Evolutionary conservation across 2,888 invertebrate genomes (phyloP).

Genomic region (Drosophila mimetica): DNA sequence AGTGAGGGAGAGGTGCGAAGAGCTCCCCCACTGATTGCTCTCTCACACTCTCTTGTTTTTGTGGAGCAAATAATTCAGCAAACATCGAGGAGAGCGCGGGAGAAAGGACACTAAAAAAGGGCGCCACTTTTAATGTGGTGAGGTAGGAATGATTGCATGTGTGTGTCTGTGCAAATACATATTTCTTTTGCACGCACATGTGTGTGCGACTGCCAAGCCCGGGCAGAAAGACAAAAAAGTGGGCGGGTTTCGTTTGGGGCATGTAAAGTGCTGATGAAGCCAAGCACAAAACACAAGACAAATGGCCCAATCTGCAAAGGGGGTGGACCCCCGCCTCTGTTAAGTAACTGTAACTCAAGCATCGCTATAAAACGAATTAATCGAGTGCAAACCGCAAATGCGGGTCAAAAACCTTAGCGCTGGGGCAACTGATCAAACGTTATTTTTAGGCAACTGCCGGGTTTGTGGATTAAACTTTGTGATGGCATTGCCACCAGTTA

Average conservation of each 20-base stretch:
- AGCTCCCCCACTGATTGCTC: conserved; percentile 18
- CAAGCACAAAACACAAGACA: conserved; percentile 43
- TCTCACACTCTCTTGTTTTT: conserved; percentile 53
- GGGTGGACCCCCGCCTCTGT: conserved; percentile 31
- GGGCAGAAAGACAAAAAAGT: conserved; percentile 47
- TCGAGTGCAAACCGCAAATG: conserved; percentile 5
- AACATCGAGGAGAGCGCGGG: conserved; percentile 35
- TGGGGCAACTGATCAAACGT: not conserved
- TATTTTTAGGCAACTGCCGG: not conserved
- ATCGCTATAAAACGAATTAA: conserved; percentile 3
- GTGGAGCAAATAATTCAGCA: conserved; percentile 76
- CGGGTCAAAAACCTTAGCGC: not conserved
- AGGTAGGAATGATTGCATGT: conserved; percentile 65
- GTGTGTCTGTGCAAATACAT: conserved; percentile 30
- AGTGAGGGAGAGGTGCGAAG: not conserved
- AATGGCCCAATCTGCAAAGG: conserved; percentile 36
- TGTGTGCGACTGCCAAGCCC: conserved; percentile 37
- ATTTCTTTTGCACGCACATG: conserved; percentile 36
- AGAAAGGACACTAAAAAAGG: conserved; percentile 60
- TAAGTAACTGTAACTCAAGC: conserved; percentile 37
- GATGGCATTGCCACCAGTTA: too few species aligned
- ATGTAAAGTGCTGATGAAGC: conserved; percentile 51
- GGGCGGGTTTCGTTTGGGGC: conserved; percentile 48
- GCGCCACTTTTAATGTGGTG: conserved; percentile 77
- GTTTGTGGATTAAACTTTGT: too few species aligned